Base-by-base conservation (phyloP, 2,797 vertebrate species). In the Poecilia picta region DNA sequence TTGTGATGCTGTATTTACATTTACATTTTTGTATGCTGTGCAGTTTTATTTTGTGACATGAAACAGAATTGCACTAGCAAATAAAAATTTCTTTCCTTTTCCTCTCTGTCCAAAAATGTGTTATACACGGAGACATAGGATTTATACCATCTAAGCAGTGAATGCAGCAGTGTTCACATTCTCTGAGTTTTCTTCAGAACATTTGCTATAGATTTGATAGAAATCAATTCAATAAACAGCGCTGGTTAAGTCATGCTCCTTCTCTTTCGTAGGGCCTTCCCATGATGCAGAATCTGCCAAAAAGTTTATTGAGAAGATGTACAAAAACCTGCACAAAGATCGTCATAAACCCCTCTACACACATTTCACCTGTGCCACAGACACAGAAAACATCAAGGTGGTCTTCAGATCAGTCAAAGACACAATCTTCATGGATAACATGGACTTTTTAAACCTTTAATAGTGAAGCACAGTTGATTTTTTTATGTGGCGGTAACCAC, bases 341-440 rank as follows among this genome's bases (percentile, higher is more conserved):
- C 96, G 93, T 51, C 90, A 93, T 13, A 97, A 96, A 84, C 83
- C 85, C 20, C 95, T 97, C 75, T 98, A 97, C 83, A 91, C 88
- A 2, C 96, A 98, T 91, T 97, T 96, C 91, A 98, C 97, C 16
- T 98, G 97, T 33, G 97, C 96, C 47, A 98, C 97, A 0, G 97
- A 98, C 91, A 98, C 97, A 0, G 94, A 97, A 83, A 98, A 98
- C 80, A 97, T 96, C 82, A 79, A 89, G 41, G 90, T 96, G 0
- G 95, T 98, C 83, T 98, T 98, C n/a, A 92, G 83, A 45, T 94
- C 91, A 7, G 97, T 98, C 77, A 97, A 96, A 86, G 95, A 98
- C 78, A 97, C 95, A 0, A 91, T 99, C 72, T 95, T 98, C 68
- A 93, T 89, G 13, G 80, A 95, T 0, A 94, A 97, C 86, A 45